Base-by-base conservation (phyloP, 2,888 invertebrate genomes). In the Cheilosia vulpina region DNA sequence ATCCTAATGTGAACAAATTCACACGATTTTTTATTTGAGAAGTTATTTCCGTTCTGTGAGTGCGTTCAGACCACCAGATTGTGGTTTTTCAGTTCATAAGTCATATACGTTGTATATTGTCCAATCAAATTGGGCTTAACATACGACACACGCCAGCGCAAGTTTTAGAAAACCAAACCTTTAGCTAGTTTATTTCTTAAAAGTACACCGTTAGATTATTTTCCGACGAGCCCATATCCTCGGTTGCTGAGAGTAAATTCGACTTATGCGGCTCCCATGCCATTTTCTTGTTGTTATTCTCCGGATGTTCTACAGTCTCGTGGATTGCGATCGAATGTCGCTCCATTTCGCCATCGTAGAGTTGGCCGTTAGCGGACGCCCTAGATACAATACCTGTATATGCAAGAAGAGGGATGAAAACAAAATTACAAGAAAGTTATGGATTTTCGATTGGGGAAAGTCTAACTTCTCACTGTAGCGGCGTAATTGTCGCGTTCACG, bases 171-270 rank as follows among this genome's bases (percentile, higher is more conserved):
- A 13, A 13, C 13, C 38, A 38, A 38, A 45, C 15, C 7, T 45
- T 45, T 17, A 45, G 15, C 2, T 45, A 7, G 45, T 7, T 45
- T 24, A 24, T 17, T 2, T 31, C 31, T 91, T 92, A 94, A 90
- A 94, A 94, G 90, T 94, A 94, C 77, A 94, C 94, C 57, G 94
- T 94, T 88, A 94, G 90, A 91, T 94, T 94, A 90, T 93, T 94
- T 88, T 94, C 94, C n/a, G 93, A 92, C 47, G 93, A 92, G 60
- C 92, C 91, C 89, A 92, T 90, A 68, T 90, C 89, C 75, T 92
- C 92, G 5, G 90, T 89, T 31, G 91, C 91, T 5, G 89, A 81
- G 55, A 91, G 83, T 9, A 91, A 87, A 87, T 92, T 91, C 21
- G 91, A 93, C 90, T 87, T 63, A 13, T 87, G 87, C 90, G 93